A percentile compares a stretch with the other conserved stretches of the same genome.
phyloP scores from a whole-genome alignment of 2,888 invertebrate species.

The Agonopterix arenella region DNA sequence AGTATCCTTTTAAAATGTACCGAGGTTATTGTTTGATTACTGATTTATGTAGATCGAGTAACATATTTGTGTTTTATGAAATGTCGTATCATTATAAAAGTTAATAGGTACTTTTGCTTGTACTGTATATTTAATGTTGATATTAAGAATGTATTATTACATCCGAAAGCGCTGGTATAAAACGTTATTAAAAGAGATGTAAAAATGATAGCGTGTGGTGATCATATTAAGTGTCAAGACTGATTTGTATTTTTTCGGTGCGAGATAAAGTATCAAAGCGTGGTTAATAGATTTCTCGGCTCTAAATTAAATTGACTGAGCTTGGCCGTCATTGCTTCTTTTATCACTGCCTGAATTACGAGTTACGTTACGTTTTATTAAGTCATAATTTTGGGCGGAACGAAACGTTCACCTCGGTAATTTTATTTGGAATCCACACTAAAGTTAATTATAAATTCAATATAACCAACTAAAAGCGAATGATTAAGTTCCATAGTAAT shows the following conservation, averaged over 20 bases:
- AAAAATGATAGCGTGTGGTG: too few species aligned
- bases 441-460: slow-evolving; percentile 34
- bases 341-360: slow-evolving; percentile 55
- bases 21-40: slow-evolving; percentile 55
- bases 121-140: too few species aligned
- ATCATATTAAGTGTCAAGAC: not conserved
- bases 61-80: not conserved
- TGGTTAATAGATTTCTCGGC: slow-evolving; percentile 56
- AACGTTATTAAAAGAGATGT: too few species aligned
- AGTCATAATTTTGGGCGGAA: slow-evolving; percentile 61
- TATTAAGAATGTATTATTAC: too few species aligned
- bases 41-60: slow-evolving; percentile 44
- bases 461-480: slow-evolving; percentile 25
- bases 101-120: too few species aligned
- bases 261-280: slow-evolving; percentile 10
- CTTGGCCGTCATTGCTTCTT: slow-evolving; percentile 43
- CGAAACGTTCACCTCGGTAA: slow-evolving; percentile 38
- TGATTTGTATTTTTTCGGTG: not conserved
- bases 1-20: slow-evolving; percentile 41
- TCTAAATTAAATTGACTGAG: slow-evolving; percentile 34
- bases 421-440: slow-evolving; percentile 40
- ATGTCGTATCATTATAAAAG: not conserved
- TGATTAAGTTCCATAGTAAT: slow-evolving; percentile 20
- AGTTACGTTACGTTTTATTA: slow-evolving; percentile 51
- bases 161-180: too few species aligned